Percentiles rank a stretch among this genome's conserved stretches.
Conservation (phyloP, 2,888 invertebrate species). For the Euplexia lucipara region DNA sequence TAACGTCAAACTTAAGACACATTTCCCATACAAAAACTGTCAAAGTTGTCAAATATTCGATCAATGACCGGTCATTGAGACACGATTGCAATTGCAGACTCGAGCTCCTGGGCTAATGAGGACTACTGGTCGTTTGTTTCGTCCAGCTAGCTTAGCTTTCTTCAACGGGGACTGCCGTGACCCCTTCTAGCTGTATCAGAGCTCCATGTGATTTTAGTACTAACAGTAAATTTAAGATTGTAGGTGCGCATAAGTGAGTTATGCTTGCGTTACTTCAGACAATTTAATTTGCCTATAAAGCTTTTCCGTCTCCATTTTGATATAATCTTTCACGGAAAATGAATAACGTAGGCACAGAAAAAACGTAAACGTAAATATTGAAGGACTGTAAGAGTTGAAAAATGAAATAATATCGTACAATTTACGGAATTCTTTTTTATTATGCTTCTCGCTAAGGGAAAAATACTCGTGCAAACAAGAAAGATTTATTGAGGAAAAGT, state of each 20-base stretch:
- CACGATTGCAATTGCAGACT: too few species aligned
- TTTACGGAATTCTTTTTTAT: slow-evolving; percentile 39
- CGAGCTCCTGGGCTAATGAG: too few species aligned
- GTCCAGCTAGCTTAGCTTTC: too few species aligned
- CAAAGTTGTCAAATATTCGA: too few species aligned
- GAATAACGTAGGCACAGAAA: slow-evolving; percentile 7
- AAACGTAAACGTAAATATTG: slow-evolving; percentile 38
- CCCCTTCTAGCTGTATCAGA: too few species aligned
- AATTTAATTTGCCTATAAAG: slow-evolving; percentile 14
- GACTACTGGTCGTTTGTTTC: too few species aligned
- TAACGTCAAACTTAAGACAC: too few species aligned
- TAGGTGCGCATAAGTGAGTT: not conserved
- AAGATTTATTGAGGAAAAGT: slow-evolving; percentile 62
- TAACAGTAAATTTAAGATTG: not conserved
- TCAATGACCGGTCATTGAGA: too few species aligned
- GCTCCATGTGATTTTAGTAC: slow-evolving; percentile 8
- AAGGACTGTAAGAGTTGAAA: slow-evolving; percentile 33
- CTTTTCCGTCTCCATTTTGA: slow-evolving; percentile 11
- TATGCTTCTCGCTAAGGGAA: slow-evolving; percentile 44
- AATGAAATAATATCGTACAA: slow-evolving; percentile 32
- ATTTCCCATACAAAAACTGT: too few species aligned
- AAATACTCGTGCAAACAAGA: slow-evolving; percentile 39
- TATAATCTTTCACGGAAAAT: slow-evolving; percentile 26
- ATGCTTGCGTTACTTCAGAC: not conserved
- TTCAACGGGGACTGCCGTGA: too few species aligned